Evolutionary conservation across 2,113 vertebrate species (phyloP).

Genomic region (Meles meles): DNA sequence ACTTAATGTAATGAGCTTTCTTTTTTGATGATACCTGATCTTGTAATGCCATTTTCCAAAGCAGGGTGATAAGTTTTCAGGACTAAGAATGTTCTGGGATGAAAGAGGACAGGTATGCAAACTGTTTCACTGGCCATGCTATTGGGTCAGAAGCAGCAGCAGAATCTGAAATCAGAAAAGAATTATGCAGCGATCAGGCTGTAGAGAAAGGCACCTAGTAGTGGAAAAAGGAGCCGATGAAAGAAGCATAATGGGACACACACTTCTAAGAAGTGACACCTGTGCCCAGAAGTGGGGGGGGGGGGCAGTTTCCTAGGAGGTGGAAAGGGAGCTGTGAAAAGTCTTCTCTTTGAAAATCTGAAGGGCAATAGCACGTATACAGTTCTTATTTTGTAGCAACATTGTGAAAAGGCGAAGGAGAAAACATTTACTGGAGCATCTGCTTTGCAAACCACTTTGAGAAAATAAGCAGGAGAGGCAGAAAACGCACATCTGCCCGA

Average conservation of each 20-base stretch:
- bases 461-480: slow-evolving; percentile 47
- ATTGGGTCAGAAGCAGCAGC: neutral
- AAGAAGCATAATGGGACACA: neutral
- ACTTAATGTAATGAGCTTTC: neutral
- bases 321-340: neutral
- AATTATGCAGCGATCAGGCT: neutral
- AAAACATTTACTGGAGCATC: slow-evolving; percentile 58
- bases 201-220: neutral
- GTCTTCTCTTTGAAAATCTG: slow-evolving; percentile 33
- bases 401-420: slow-evolving; percentile 29
- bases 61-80: neutral
- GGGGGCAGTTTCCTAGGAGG: neutral
- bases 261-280: neutral
- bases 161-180: neutral
- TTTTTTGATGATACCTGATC: neutral
- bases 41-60: neutral
- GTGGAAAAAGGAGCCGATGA: neutral
- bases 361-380: neutral
- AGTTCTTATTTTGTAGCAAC: neutral
- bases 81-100: neutral
- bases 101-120: neutral
- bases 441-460: slow-evolving; percentile 53
- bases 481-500: slow-evolving; percentile 29
- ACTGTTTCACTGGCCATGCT: neutral
- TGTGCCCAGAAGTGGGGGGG: neutral